These are phyloP conservation scores for Philhelius pedissequus DNA, from an alignment of 2,888 invertebrate genomes.

Conservation along the genomic window DNA sequence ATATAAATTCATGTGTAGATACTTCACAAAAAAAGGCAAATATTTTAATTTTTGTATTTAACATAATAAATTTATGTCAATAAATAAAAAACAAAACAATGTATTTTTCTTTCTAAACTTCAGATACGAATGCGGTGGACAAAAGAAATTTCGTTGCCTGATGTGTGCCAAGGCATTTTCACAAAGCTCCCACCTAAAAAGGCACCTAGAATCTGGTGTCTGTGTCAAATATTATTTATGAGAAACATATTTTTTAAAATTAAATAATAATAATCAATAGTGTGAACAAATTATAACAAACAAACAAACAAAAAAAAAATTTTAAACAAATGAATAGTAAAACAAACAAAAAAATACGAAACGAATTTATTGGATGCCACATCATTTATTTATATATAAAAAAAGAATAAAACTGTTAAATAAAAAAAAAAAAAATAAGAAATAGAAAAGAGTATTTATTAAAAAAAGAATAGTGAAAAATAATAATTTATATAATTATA, in stretches of 20 bases:
- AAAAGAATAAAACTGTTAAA: constrained; percentile 57
- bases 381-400: constrained; percentile 74
- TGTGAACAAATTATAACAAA: constrained; percentile 52
- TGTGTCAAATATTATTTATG: constrained; percentile 80
- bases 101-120: background rate
- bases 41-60: no score
- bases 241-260: constrained; percentile 79
- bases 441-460: constrained; percentile 57
- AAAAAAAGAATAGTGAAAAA: constrained; percentile 69
- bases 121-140: constrained; percentile 86
- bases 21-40: no score
- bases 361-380: constrained; percentile 79
- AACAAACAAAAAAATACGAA: constrained; percentile 72
- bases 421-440: constrained; percentile 69
- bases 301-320: constrained; percentile 46
- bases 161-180: constrained; percentile 84
- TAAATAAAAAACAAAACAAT: background rate
- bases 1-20: no score
- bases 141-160: constrained; percentile 84
- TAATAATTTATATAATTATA: constrained; percentile 66
- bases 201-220: constrained; percentile 81
- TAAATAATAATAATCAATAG: constrained; percentile 72
- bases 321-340: constrained; percentile 40
- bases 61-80: background rate
- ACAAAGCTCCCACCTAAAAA: constrained; percentile 84